These are phyloP conservation scores for Elmis aenea DNA, from an alignment of 2,888 invertebrate species.

Conservation along the genomic window DNA sequence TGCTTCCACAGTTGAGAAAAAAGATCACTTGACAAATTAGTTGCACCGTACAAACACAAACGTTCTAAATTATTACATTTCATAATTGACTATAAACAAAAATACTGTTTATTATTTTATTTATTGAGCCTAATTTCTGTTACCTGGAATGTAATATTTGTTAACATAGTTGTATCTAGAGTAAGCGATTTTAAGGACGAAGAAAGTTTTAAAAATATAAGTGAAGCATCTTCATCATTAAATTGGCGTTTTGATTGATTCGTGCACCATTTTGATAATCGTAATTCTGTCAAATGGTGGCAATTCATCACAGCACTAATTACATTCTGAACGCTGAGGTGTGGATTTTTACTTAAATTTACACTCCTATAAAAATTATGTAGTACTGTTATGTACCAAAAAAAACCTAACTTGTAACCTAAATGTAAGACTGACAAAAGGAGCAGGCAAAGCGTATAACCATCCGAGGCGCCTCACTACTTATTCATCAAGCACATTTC, in stretches of 20 bases:
- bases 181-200: conserved; percentile 23
- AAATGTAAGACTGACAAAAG: no score
- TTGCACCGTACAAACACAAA: conserved; percentile 26
- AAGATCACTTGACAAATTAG: conserved; percentile 26
- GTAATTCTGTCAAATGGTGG: conserved; percentile 26
- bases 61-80: conserved; percentile 25
- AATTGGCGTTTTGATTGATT: conserved; percentile 18
- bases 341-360: conserved; percentile 26
- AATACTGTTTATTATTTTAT: neutral
- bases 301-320: conserved; percentile 29
- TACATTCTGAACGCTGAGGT: conserved; percentile 23
- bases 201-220: conserved; percentile 26
- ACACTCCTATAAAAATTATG: conserved; percentile 27
- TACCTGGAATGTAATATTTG: conserved; percentile 27
- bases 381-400: no score
- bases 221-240: conserved; percentile 27
- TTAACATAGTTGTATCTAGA: conserved; percentile 26
- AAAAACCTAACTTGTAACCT: no score
- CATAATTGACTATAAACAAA: conserved; percentile 24
- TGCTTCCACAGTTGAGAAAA: conserved; percentile 24
- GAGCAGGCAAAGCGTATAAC: no score
- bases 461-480: no score
- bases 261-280: conserved; percentile 24
- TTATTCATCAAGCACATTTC: no score
- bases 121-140: neutral